Evolutionary conservation across 2,797 vertebrate genomes (phyloP), one percentile per base, ranked within the genome.

Genomic region (Lepilemur septentrionalis): DNA sequence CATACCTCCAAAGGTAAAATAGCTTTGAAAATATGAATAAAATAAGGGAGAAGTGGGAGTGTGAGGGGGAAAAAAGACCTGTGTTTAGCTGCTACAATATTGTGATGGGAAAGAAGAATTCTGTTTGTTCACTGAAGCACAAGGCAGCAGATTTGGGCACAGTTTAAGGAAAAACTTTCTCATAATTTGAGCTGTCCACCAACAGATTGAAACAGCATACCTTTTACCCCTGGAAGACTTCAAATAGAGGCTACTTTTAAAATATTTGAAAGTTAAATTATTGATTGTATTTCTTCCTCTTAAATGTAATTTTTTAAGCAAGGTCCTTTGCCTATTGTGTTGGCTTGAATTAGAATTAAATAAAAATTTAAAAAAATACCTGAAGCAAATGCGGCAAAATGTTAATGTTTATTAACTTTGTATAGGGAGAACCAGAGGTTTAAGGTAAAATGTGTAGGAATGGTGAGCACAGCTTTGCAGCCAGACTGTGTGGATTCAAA

Each of bases 1-100:
- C 99, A 99, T 95, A 98, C 99, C 61, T 99, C 99, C 7, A 99
- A 99, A 99, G 99, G 99, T 99, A 98, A 91, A n/a, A 95, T 72
- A 12, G 20, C 89, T 91, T 97, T 93, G n/a, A 0, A 94, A 91
- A 67, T 89, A 61, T 55, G 28, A 72, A 61, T 92, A 55, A 92
- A 91, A 48, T 52, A 63, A 93, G 85, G 14, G 61, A 92, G 25
- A 81, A 85, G 67, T 76, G 22, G 50, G 20, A 3, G 23, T 28
- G 4, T 28, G 48, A 17, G 48, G 30, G 30, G 25, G 65, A 70
- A 79, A 35, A 82, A 93, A 91, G 50, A 76, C 30, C 59, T 73
- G 11, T 4, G 30, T 89, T 79, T 81, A 57, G 55, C 41, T 91
- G 23, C 70, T 92, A 41, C 82, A 91, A 20, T 30, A 13, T 4